Conservation (phyloP, 2,113 vertebrate genomes). For the Beaufortia kweichowensis region DNA sequence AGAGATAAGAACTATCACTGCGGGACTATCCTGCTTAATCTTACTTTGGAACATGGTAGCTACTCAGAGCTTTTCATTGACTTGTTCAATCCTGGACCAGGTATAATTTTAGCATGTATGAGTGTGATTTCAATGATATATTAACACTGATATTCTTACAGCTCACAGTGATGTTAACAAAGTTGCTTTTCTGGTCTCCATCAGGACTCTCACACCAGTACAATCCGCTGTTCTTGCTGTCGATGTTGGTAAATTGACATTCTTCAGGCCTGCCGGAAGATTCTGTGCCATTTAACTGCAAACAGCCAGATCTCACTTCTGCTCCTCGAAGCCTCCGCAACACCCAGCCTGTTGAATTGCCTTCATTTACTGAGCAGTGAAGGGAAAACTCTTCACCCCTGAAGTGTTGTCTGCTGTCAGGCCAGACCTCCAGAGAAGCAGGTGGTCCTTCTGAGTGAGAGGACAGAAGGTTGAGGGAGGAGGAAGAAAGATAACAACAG, state of each 20-base stretch:
- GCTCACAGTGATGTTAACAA: constrained; percentile 64
- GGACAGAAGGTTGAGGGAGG: background rate
- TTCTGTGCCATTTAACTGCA: constrained; percentile 50
- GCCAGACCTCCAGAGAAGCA: constrained; percentile 54
- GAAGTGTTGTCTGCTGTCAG: constrained; percentile 61
- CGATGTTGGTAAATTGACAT: constrained; percentile 43
- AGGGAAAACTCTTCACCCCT: constrained; percentile 53
- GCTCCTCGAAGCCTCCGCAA: constrained; percentile 45
- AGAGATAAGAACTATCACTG: background rate
- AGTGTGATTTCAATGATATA: background rate
- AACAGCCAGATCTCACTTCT: constrained; percentile 36
- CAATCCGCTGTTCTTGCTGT: constrained; percentile 54
- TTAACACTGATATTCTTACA: constrained; percentile 59
- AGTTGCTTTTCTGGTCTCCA: constrained; percentile 53
- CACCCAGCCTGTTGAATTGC: constrained; percentile 54
- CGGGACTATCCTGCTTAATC: background rate
- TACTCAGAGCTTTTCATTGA: background rate
- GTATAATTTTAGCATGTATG: no score
- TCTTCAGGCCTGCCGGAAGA: background rate
- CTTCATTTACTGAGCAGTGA: constrained; percentile 52
- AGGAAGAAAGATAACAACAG: background rate
- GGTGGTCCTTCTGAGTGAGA: constrained; percentile 49
- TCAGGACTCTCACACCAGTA: constrained; percentile 67
- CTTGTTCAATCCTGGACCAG: background rate
- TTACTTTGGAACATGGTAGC: no score